phyloP scores from a whole-genome alignment of 2,797 vertebrate genomes.

The Gymnodraco acuticeps region DNA sequence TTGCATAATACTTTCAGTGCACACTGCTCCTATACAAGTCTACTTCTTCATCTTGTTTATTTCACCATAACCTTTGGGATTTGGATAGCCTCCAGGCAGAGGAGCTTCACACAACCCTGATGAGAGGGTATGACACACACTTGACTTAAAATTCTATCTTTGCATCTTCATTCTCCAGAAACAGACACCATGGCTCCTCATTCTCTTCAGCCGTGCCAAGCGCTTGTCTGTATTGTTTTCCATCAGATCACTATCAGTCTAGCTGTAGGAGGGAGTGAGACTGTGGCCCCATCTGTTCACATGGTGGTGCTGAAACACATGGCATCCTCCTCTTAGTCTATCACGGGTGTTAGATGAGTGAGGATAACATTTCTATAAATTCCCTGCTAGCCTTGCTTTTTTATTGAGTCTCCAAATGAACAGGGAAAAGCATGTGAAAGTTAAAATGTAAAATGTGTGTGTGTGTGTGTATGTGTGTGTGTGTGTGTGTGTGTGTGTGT shows the following conservation, averaged over 20 bases:
- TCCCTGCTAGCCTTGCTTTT: slow-evolving; percentile 18
- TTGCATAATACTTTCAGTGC: slow-evolving; percentile 21
- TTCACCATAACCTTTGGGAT: slow-evolving; percentile 45
- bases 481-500: no score
- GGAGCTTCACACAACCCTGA: slow-evolving; percentile 47
- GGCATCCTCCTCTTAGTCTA: slow-evolving; percentile 43
- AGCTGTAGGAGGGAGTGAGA: slow-evolving; percentile 43
- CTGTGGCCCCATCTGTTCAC: slow-evolving; percentile 60
- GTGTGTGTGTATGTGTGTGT: no score
- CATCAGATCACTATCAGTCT: slow-evolving; percentile 60
- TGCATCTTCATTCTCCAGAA: slow-evolving; percentile 41
- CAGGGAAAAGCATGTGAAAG: slow-evolving; percentile 27
- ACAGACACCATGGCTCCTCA: slow-evolving; percentile 36
- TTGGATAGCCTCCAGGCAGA: slow-evolving; percentile 39
- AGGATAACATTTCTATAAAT: slow-evolving; percentile 31
- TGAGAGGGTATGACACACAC: slow-evolving; percentile 51
- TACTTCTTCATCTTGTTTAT: slow-evolving; percentile 36
- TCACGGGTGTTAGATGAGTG: slow-evolving; percentile 34
- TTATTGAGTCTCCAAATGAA: slow-evolving; percentile 37
- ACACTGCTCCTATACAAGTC: slow-evolving; percentile 23
- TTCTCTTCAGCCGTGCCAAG: slow-evolving; percentile 47
- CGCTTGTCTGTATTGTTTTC: slow-evolving; percentile 57
- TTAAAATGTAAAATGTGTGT: slow-evolving; percentile 20
- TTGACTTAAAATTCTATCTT: slow-evolving; percentile 59
- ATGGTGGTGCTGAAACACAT: slow-evolving; percentile 36